Evolutionary conservation across 1,140 invertebrate species (phyloP).

Genomic region (Apis mellifera): DNA sequence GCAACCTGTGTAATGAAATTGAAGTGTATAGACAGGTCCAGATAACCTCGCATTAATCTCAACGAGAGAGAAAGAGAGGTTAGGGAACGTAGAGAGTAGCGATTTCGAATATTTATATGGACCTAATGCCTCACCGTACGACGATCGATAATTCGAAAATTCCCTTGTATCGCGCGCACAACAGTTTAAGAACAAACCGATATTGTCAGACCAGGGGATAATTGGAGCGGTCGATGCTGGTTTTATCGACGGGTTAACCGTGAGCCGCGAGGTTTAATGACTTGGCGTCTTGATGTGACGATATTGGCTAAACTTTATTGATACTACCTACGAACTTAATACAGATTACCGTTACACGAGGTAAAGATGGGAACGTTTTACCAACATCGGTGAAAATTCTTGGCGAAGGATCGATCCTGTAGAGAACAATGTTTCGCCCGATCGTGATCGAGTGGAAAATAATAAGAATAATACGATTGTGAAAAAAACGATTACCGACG

Average conservation of each 20-base stretch:
- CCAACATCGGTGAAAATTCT: neutral
- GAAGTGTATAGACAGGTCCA: neutral
- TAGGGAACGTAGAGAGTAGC: too few relatives aligned
- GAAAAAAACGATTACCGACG: too few relatives aligned
- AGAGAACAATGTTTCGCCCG: too few relatives aligned
- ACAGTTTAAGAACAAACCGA: constrained; percentile 26
- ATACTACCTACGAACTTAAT: constrained; percentile 42
- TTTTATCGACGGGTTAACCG: constrained; percentile 62
- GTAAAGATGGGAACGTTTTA: constrained; percentile 26
- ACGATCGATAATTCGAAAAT: neutral
- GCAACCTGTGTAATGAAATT: neutral
- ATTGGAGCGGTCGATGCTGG: constrained; percentile 28
- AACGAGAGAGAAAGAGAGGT: neutral
- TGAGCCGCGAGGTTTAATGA: constrained; percentile 62
- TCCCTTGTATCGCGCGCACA: neutral
- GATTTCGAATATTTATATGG: constrained; percentile 6
- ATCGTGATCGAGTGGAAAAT: too few relatives aligned
- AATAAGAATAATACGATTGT: too few relatives aligned
- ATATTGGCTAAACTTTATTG: constrained; percentile 59
- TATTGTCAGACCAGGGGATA: constrained; percentile 40
- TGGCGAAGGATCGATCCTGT: neutral
- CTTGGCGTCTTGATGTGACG: constrained; percentile 47
- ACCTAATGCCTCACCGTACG: neutral
- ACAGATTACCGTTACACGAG: constrained; percentile 39
- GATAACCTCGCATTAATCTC: neutral